Evolutionary conservation across 2,797 vertebrate genomes (phyloP).

Genomic region (Gymnopithys bicolor): DNA sequence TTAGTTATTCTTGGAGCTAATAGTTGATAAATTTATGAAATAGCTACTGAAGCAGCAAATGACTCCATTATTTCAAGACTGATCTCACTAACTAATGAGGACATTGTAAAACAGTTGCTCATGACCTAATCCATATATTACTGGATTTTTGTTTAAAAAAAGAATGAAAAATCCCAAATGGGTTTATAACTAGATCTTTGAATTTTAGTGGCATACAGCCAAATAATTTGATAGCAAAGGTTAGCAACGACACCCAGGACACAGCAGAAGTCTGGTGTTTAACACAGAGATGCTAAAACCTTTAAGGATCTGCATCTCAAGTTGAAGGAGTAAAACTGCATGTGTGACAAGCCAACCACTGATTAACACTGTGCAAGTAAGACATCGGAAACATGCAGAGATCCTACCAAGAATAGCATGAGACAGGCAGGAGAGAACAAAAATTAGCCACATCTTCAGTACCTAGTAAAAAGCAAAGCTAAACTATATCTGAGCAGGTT

Average conservation of each 20-base stretch:
- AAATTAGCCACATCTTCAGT: not conserved
- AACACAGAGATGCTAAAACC: not conserved
- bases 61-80: not conserved
- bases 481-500: not conserved
- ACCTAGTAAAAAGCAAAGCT: not conserved
- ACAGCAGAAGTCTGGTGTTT: not conserved
- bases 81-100: constrained; percentile 10
- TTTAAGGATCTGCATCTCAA: not conserved
- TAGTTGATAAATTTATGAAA: constrained; percentile 29
- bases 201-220: not conserved
- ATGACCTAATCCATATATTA: not conserved
- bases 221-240: not conserved
- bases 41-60: constrained; percentile 25
- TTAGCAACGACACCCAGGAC: not conserved
- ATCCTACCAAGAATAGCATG: not conserved
- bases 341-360: not conserved
- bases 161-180: not conserved
- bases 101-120: not conserved
- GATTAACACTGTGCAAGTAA: not conserved
- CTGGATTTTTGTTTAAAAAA: constrained; percentile 3
- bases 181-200: not conserved
- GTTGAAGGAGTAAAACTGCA: not conserved
- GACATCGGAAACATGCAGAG: not conserved
- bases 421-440: not conserved
- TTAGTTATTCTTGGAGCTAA: constrained; percentile 29